A percentile compares a stretch with the other conserved stretches of the same genome.
Conservation (phyloP, 2,888 invertebrate genomes). For the Meloe dianella region DNA sequence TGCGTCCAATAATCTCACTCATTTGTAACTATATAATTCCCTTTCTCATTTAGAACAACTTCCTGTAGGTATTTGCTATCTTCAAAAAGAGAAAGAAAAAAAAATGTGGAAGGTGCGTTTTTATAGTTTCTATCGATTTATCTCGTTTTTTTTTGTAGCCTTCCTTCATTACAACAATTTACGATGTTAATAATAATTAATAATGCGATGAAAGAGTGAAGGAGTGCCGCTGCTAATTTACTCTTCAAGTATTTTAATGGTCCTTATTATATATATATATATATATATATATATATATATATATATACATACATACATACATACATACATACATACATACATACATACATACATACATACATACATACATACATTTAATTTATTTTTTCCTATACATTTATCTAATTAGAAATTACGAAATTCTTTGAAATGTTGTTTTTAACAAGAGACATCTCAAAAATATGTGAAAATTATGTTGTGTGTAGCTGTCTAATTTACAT, state of each 20-base stretch:
- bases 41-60: background rate
- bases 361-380: no score
- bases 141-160: background rate
- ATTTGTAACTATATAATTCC: background rate
- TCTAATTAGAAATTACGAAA: background rate
- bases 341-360: no score
- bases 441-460: background rate
- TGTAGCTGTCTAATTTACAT: background rate
- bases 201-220: slow-evolving; percentile 2
- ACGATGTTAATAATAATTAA: background rate
- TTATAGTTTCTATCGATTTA: background rate
- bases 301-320: no score
- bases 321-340: no score
- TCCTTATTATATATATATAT: background rate
- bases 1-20: background rate
- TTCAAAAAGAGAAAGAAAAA: background rate
- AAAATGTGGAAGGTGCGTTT: background rate
- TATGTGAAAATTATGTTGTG: background rate
- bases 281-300: no score
- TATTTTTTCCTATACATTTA: no score
- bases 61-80: background rate
- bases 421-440: background rate
- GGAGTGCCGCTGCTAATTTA: slow-evolving; percentile 12
- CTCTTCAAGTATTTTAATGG: slow-evolving; percentile 5
- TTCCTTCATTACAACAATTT: background rate